Evolutionary conservation across 2,888 invertebrate species (phyloP).

Genomic region (Punctoribates punctum): DNA sequence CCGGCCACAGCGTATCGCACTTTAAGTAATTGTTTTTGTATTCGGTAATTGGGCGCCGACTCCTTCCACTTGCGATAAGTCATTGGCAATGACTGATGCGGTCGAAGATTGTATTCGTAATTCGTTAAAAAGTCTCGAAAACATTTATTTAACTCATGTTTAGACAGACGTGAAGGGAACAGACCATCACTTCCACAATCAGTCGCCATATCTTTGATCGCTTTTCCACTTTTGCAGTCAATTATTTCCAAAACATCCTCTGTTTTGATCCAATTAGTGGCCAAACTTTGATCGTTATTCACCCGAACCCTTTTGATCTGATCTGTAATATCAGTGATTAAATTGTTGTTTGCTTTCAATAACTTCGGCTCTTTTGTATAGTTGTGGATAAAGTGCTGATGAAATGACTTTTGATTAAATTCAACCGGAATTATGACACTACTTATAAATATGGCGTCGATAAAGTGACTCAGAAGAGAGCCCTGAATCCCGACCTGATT

Average conservation of each 20-base stretch:
- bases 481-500: slow-evolving; percentile 14
- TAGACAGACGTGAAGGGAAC: not conserved
- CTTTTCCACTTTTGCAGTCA: slow-evolving; percentile 8
- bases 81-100: slow-evolving; percentile 1
- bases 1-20: slow-evolving; percentile 20
- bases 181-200: not conserved
- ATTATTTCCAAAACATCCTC: not conserved
- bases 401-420: slow-evolving; percentile 12
- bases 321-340: not conserved
- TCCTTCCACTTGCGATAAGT: slow-evolving; percentile 23
- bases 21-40: slow-evolving; percentile 32
- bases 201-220: not conserved
- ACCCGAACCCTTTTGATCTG: not conserved
- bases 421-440: slow-evolving; percentile 2
- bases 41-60: slow-evolving; percentile 19
- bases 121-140: not conserved
- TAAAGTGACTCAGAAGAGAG: slow-evolving; percentile 12
- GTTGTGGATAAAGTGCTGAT: slow-evolving; percentile 4
- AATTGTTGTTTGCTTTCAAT: not conserved
- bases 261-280: not conserved
- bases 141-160: not conserved
- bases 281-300: not conserved
- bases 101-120: slow-evolving; percentile 12
- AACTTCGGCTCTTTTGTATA: slow-evolving; percentile 12
- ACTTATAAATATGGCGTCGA: not conserved